These are phyloP conservation scores for Jordanella pulchra DNA, from an alignment of 2,797 vertebrate species.

Conservation along the genomic window DNA sequence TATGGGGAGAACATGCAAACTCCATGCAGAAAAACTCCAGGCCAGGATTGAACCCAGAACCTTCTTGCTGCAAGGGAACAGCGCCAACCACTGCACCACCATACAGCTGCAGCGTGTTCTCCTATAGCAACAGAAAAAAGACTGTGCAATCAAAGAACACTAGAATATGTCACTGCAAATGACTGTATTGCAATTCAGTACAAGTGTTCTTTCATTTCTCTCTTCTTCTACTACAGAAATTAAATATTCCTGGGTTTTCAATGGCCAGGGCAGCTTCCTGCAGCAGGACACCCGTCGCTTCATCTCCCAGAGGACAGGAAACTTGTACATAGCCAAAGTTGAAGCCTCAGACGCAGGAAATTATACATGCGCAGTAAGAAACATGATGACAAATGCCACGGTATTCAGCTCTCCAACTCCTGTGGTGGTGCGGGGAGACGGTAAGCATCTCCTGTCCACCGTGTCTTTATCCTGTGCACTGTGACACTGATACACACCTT, in stretches of 20 bases:
- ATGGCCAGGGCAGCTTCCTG: conserved; percentile 84
- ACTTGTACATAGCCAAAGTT: conserved; percentile 92
- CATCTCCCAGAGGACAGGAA: conserved; percentile 90
- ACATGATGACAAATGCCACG: conserved; percentile 85
- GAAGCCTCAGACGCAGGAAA: conserved; percentile 88
- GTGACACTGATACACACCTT: conserved; percentile 26
- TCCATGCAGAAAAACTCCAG: no score
- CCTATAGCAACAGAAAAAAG: no score
- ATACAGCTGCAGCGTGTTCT: no score
- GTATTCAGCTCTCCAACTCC: conserved; percentile 90
- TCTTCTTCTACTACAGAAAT: conserved; percentile 81
- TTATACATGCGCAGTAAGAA: conserved; percentile 91
- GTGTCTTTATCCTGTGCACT: conserved; percentile 43
- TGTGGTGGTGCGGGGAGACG: conserved; percentile 86
- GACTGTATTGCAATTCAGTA: background rate
- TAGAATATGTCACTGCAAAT: background rate
- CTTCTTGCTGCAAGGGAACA: no score
- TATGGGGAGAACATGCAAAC: no score
- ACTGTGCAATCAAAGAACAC: no score
- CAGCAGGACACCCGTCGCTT: conserved; percentile 91
- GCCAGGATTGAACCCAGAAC: no score
- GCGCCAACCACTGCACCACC: no score
- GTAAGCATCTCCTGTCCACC: conserved; percentile 73
- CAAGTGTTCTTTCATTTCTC: conserved; percentile 3
- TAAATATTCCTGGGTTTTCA: conserved; percentile 92